Conservation (phyloP, 2,113 vertebrate species). For the Pseudopipra pipra region DNA sequence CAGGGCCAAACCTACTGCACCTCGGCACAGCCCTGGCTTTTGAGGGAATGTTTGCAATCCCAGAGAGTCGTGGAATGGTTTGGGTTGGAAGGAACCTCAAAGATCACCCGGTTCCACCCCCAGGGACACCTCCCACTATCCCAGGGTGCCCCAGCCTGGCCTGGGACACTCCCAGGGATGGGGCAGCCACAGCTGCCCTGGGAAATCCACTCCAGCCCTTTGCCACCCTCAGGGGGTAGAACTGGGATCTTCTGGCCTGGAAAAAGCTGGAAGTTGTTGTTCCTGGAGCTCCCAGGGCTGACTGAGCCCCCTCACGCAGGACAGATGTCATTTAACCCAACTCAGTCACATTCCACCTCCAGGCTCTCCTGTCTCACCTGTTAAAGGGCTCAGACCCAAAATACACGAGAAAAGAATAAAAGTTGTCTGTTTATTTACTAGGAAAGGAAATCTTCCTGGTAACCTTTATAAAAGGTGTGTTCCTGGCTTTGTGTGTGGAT, state of each 20-base stretch:
- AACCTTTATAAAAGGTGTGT: too few species aligned
- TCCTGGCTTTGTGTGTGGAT: rapidly evolving
- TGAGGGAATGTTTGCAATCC: rapidly evolving
- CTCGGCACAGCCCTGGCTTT: rapidly evolving
- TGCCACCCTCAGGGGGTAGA: too few species aligned
- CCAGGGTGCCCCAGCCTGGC: not conserved
- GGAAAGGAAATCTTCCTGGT: not conserved
- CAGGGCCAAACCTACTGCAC: not conserved
- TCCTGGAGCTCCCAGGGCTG: not conserved
- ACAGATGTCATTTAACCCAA: not conserved
- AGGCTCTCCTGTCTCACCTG: not conserved
- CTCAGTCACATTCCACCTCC: not conserved
- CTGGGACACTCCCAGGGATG: not conserved
- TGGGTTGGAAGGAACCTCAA: not conserved
- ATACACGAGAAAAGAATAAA: not conserved
- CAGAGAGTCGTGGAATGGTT: rapidly evolving
- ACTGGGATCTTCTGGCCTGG: not conserved
- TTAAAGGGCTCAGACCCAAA: not conserved
- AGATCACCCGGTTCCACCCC: not conserved
- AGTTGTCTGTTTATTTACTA: too few species aligned
- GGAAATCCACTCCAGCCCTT: not conserved
- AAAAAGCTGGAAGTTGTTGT: not conserved
- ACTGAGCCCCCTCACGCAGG: not conserved
- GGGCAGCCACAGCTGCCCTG: not conserved
- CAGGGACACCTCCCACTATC: not conserved